Conservation (phyloP, 2,113 vertebrate species). For the Falco punctatus region DNA sequence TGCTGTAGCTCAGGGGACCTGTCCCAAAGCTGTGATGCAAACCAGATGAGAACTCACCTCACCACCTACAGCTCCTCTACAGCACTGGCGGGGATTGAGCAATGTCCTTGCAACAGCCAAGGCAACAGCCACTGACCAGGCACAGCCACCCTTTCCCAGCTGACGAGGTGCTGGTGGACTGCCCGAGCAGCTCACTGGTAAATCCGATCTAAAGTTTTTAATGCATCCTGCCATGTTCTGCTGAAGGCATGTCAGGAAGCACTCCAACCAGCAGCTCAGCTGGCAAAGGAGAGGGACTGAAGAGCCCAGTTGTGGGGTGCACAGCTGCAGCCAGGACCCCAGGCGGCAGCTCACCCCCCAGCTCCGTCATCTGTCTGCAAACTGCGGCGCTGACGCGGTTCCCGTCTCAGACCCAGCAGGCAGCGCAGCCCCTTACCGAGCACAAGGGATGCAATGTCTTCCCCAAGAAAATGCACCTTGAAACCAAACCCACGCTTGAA, state of each 20-base stretch:
- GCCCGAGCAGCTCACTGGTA: neutral
- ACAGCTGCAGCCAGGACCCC: neutral
- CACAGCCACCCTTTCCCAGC: neutral
- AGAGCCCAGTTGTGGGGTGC: rapidly evolving
- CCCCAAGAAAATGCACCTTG: neutral
- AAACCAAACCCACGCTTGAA: neutral
- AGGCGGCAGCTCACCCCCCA: neutral
- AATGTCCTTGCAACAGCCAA: neutral
- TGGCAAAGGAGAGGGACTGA: neutral
- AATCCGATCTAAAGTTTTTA: neutral
- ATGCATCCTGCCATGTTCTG: neutral
- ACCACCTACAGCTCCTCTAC: no score
- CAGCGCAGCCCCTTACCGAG: neutral
- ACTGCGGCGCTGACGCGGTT: neutral
- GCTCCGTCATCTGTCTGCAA: neutral
- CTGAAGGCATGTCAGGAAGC: neutral
- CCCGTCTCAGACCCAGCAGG: neutral
- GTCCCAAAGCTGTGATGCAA: neutral
- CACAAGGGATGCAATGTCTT: neutral
- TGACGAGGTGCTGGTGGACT: neutral
- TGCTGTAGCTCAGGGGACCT: neutral
- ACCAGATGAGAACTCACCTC: rapidly evolving
- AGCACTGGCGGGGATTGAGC: rapidly evolving
- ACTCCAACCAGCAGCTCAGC: neutral
- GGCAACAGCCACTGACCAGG: neutral